Evolutionary conservation across 2,888 invertebrate species (phyloP).

Genomic region (Conus canariensis): DNA sequence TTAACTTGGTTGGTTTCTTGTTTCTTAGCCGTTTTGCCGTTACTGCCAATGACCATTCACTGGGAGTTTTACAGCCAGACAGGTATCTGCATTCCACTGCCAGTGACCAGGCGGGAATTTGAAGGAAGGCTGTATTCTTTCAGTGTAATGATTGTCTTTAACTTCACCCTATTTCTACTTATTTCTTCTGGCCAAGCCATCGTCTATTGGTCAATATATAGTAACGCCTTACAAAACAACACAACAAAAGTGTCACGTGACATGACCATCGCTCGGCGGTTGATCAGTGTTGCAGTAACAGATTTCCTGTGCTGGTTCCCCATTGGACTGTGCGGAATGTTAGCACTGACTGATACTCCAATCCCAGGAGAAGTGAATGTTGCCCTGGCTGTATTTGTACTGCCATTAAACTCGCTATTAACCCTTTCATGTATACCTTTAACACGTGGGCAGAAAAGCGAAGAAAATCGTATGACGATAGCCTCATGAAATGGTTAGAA

Average conservation of each 20-base stretch:
- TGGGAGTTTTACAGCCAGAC: constrained; percentile 21
- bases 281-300: not conserved
- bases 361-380: constrained; percentile 10
- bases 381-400: not conserved
- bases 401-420: constrained; percentile 12
- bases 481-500: too few species aligned
- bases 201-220: not conserved
- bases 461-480: too few species aligned
- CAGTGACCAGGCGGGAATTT: not conserved
- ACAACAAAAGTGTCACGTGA: not conserved
- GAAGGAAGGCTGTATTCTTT: constrained; percentile 1
- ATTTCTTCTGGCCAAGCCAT: not conserved
- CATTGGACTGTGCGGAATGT: not conserved
- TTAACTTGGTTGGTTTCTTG: constrained; percentile 63
- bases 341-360: not conserved
- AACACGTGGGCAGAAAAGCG: too few species aligned
- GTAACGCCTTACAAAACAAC: not conserved
- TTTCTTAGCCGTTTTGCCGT: not conserved
- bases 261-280: not conserved
- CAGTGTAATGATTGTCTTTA: not conserved
- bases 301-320: constrained; percentile 32
- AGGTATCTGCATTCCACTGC: constrained; percentile 14
- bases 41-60: constrained; percentile 4
- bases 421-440: constrained; percentile 21
- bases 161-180: not conserved